Percentiles rank a stretch among this genome's conserved stretches.
These are phyloP conservation scores for Acanthococcus lagerstroemiae DNA, from an alignment of 2,888 invertebrate species.

Conservation along the genomic window DNA sequence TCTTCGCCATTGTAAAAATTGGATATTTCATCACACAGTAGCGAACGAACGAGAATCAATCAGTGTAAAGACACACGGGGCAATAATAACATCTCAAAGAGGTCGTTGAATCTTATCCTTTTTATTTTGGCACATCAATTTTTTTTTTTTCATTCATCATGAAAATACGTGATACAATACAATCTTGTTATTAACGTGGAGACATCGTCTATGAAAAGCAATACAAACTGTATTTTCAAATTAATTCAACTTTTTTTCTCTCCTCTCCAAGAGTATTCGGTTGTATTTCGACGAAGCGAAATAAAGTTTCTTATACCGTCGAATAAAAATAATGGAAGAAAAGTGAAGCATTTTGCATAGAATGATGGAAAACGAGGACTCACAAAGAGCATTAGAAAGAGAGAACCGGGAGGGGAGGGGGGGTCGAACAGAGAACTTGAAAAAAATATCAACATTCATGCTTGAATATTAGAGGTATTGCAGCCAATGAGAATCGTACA, in stretches of 20 bases:
- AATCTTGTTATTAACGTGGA: background rate
- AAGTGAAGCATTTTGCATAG: too few relatives aligned
- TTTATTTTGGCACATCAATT: background rate
- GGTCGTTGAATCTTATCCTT: constrained; percentile 12
- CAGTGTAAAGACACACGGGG: constrained; percentile 12
- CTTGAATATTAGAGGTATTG: too few relatives aligned
- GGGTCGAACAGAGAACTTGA: too few relatives aligned
- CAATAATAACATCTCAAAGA: constrained; percentile 18
- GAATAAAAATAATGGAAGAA: too few relatives aligned
- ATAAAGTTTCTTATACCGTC: too few relatives aligned
- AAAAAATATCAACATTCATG: too few relatives aligned
- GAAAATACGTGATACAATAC: constrained; percentile 17
- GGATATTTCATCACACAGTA: constrained; percentile 9
- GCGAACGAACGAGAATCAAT: constrained; percentile 10
- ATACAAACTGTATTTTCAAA: background rate
- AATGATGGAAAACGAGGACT: too few relatives aligned
- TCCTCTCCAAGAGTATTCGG: background rate
- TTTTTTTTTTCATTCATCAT: constrained; percentile 2
- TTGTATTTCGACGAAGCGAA: background rate
- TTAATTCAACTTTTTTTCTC: background rate
- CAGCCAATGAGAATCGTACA: too few relatives aligned
- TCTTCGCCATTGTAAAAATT: constrained; percentile 4
- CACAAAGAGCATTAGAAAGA: too few relatives aligned
- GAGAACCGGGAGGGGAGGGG: too few relatives aligned
- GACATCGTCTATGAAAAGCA: background rate